Evolutionary conservation across 92 coral and sea anemone species (phyloP), one percentile per base, ranked within the genome.

Genomic region (Bergia sp.): DNA sequence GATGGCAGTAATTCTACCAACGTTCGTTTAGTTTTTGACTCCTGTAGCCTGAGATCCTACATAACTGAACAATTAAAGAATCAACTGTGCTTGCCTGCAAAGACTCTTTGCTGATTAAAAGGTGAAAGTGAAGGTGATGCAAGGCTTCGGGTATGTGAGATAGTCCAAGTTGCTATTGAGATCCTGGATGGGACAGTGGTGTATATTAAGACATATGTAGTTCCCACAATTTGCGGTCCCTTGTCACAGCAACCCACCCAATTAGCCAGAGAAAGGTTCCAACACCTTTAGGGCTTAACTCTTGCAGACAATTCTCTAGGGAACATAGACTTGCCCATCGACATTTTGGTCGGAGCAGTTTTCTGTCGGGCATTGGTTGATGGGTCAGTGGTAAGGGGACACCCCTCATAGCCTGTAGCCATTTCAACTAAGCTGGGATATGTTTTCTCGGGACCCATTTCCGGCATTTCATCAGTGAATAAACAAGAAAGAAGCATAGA

Each of bases 401-500:
- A 42, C 9, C 55, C 55, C 80, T 11, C 80, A 16, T 57, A 76
- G 2, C 80, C 80, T 20, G 38, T 76, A 4, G 58, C 80, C 29
- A 43, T 76, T 43, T 43, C 58, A 16, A 44, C 80, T 15, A 76
- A 76, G 3, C 55, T 76, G 55, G 80, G 58, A 43, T 76, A 75
- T 40, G 50, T 75, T 39, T 47, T 75, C 21, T 75, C 79, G 37
- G 79, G 79, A 75, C 79, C 79, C 49, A 3, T 75, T 8, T 38
- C 79, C 3, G 21, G 21, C 29, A 29, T 29, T 29, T 29, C 29
- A 29, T 29, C 29, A 29, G 29, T 29, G 29, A 29, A 29, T 29
- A 29, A 29, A 29, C 29, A 29, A 29, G 29, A 29, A 29, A 29
- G 29, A 29, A 29, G 29, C 29, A 29, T 29, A 29, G 29, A 29